Percentiles rank a stretch among this genome's conserved stretches.
Conservation (phyloP, 2,888 invertebrate genomes). For the Chrysolina oricalcia region DNA sequence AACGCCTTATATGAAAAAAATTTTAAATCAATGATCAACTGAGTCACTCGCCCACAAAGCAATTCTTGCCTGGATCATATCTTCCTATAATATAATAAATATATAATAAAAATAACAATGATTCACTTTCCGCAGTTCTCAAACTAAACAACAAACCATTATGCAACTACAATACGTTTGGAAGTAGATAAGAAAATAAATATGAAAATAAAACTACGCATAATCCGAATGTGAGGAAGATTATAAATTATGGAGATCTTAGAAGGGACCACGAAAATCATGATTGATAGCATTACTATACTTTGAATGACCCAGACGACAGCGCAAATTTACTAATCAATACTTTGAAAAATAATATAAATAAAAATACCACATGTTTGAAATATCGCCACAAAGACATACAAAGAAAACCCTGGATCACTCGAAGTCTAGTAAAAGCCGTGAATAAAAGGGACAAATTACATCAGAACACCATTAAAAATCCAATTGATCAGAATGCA, state of each 20-base stretch:
- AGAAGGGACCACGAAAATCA: background rate
- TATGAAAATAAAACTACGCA: background rate
- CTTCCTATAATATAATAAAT: no score
- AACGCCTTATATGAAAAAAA: background rate
- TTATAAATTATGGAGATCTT: background rate
- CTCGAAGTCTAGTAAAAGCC: background rate
- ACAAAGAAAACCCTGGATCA: background rate
- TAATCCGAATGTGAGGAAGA: background rate
- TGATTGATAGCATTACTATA: background rate
- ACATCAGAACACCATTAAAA: background rate
- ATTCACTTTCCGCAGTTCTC: background rate
- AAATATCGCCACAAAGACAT: slow-evolving; percentile 2
- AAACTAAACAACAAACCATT: background rate
- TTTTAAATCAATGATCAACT: slow-evolving; percentile 5
- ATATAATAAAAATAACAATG: background rate
- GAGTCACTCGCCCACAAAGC: background rate
- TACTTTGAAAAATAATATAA: slow-evolving; percentile 9
- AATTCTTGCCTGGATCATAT: slow-evolving; percentile 7
- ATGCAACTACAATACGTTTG: background rate
- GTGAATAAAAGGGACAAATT: background rate
- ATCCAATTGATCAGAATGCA: background rate
- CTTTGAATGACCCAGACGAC: background rate
- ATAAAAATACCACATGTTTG: background rate
- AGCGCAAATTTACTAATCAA: slow-evolving; percentile 1
- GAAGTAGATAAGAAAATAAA: background rate